Percentiles rank a stretch among this genome's conserved stretches.
Conservation (phyloP, 2,797 vertebrate genomes). For the Micropoecilia bifurca region DNA sequence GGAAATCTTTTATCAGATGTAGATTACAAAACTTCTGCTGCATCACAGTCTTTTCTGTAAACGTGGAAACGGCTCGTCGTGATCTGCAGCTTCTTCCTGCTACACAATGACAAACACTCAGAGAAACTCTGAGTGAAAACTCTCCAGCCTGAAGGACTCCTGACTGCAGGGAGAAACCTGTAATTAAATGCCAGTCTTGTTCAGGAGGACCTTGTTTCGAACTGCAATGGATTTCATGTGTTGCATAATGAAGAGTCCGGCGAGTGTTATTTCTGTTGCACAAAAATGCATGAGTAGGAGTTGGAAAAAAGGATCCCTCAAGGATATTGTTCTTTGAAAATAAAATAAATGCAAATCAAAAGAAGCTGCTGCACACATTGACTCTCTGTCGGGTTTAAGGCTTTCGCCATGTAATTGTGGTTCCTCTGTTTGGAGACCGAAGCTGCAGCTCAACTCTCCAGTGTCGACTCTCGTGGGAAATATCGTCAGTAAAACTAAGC, state of each 20-base stretch:
- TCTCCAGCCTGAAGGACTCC: not conserved
- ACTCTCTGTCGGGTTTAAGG: not conserved
- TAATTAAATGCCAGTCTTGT: not conserved
- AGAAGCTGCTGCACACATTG: not conserved
- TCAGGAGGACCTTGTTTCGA: conserved; percentile 1
- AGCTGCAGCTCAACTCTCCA: conserved; percentile 5
- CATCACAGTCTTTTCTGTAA: not conserved
- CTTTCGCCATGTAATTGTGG: conserved; percentile 15
- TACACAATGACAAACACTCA: not conserved
- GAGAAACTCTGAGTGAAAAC: not conserved
- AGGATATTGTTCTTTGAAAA: conserved; percentile 3
- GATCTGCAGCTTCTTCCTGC: not conserved
- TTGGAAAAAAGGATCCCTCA: not conserved
- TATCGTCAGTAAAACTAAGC: not conserved
- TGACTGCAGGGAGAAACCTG: not conserved
- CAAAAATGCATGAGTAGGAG: not conserved
- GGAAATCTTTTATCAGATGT: not conserved
- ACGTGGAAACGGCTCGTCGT: not conserved
- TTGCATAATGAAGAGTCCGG: not conserved
- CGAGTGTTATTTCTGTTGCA: not conserved
- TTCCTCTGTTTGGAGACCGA: not conserved
- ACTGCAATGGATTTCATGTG: conserved; percentile 1
- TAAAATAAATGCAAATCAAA: not conserved
- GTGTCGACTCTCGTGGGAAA: not conserved
- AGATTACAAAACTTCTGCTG: not conserved